Conservation (phyloP, 2,797 vertebrate genomes). For the Enteromius thamalakanensis region DNA sequence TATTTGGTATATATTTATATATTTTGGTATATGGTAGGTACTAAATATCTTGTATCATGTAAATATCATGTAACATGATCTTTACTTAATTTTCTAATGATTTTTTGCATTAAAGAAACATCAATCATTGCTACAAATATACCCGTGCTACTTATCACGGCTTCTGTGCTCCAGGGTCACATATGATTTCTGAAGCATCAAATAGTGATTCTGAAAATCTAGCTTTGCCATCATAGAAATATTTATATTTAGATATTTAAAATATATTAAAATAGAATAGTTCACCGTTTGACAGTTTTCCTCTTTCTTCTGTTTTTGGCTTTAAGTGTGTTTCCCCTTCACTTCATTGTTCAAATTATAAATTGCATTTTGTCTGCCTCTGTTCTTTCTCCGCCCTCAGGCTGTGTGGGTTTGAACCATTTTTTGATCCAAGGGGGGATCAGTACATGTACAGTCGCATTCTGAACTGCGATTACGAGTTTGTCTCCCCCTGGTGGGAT, state of each 20-base stretch:
- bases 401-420: slow-evolving; percentile 89
- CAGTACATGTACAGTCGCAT: slow-evolving; percentile 90
- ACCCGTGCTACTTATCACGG: no score
- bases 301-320: not conserved
- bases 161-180: not conserved
- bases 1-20: no score
- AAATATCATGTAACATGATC: no score
- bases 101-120: no score
- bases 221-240: not conserved
- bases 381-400: slow-evolving; percentile 65
- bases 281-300: not conserved
- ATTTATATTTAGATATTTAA: not conserved
- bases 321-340: not conserved
- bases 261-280: not conserved
- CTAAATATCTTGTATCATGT: no score
- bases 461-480: slow-evolving; percentile 88
- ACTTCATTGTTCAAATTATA: slow-evolving; percentile 18
- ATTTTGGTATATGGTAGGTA: no score
- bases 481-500: slow-evolving; percentile 88
- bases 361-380: slow-evolving; percentile 41
- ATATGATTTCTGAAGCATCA: not conserved
- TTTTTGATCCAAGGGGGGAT: slow-evolving; percentile 86
- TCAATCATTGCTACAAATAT: no score
- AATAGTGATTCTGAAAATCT: not conserved
- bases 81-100: no score